Percentiles rank a stretch among this genome's conserved stretches.
Evolutionary conservation across 2,113 vertebrate genomes (phyloP).

Genomic region (Lates calcarifer): DNA sequence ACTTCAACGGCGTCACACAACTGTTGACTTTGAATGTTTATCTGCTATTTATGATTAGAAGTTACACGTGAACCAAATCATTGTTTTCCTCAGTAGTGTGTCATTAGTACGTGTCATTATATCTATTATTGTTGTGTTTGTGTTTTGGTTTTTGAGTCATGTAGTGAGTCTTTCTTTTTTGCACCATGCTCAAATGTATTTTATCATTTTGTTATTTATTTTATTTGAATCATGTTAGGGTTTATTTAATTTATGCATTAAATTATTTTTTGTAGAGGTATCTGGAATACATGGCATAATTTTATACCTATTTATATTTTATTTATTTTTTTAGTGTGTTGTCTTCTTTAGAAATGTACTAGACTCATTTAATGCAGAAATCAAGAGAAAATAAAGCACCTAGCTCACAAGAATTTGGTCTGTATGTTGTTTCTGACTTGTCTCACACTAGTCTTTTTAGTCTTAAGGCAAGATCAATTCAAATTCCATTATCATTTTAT

Average conservation of each 20-base stretch:
- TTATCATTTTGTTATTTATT: conserved; percentile 57
- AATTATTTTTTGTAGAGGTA: conserved; percentile 69
- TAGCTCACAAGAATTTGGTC: conserved; percentile 32
- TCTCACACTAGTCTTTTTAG: neutral
- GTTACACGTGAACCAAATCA: conserved; percentile 1
- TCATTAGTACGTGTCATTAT: conserved; percentile 5
- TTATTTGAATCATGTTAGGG: conserved; percentile 16
- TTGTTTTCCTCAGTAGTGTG: conserved; percentile 27
- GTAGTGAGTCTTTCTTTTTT: conserved; percentile 13
- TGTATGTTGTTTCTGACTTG: conserved; percentile 29
- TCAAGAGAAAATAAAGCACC: conserved; percentile 76
- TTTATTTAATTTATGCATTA: conserved; percentile 78
- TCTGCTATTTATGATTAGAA: conserved; percentile 38
- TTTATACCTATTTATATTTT: conserved; percentile 70
- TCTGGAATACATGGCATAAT: conserved; percentile 33
- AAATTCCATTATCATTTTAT: neutral
- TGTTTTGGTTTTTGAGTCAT: conserved; percentile 24
- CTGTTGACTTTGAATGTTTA: conserved; percentile 39
- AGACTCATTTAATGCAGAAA: conserved; percentile 47
- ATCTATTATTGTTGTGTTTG: neutral
- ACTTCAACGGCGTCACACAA: conserved; percentile 14
- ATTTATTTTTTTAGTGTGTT: conserved; percentile 60
- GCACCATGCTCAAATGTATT: conserved; percentile 16
- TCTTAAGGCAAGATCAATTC: neutral
- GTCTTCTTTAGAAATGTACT: conserved; percentile 36